Conservation (phyloP, 2,888 invertebrate genomes). For the Hedya salicella region DNA sequence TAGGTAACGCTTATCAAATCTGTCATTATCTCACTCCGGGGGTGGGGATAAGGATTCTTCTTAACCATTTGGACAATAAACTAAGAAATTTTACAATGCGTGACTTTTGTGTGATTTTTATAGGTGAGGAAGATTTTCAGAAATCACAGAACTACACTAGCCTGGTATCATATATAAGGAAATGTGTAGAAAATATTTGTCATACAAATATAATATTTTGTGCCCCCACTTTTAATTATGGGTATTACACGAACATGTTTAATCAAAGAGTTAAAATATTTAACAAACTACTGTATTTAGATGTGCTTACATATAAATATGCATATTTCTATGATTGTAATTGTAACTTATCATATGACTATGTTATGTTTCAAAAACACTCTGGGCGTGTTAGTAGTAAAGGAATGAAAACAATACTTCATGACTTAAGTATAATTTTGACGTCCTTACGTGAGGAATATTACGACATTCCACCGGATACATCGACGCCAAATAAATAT, state of each 20-base stretch:
- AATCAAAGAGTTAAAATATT: conserved; percentile 11
- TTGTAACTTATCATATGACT: conserved; percentile 12
- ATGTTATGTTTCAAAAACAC: not conserved
- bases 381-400: conserved; percentile 5
- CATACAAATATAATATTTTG: conserved; percentile 4
- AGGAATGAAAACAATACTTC: not conserved
- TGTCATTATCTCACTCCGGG: conserved; percentile 2
- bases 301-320: not conserved
- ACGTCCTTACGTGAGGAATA: not conserved
- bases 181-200: not conserved
- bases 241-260: not conserved
- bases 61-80: not conserved
- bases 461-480: not conserved
- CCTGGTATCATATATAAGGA: not conserved
- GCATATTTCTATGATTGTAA: conserved; percentile 8
- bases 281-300: not conserved
- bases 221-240: conserved; percentile 5
- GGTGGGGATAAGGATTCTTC: not conserved
- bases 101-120: not conserved
- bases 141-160: not conserved
- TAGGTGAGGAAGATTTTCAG: conserved; percentile 5
- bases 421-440: not conserved
- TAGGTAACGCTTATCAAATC: not conserved
- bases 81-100: not conserved
- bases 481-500: too few relatives aligned